Base-by-base conservation (phyloP, 1,140 invertebrate genomes). In the Diachasmimorpha longicaudata region DNA sequence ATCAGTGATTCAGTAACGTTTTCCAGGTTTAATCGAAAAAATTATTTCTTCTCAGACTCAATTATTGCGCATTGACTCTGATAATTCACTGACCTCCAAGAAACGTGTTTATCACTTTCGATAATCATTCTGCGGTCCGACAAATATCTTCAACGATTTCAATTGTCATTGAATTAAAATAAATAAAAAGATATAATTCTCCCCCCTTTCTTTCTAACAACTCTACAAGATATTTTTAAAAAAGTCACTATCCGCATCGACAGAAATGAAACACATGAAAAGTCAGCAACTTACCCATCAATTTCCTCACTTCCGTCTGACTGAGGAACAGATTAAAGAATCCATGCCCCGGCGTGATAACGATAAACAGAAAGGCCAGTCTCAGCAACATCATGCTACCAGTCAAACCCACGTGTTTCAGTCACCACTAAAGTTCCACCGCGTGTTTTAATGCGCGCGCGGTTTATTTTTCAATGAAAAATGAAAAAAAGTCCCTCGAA, bases 261-360 rank as follows among this genome's bases (percentile, higher is more conserved):
- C 19, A 46, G 67, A 74, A 79, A 44, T 74, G 73, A 77, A 68
- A 31, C 23, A 16, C 70, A 63, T 73, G 1, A 42, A 19, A 58
- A 4, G 6, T 6, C 70, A 36, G 37, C 42, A 71, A 81, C 86
- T 89, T 75, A 89, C 88, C 88, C 82, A 89, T 84, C 10, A 89
- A 80, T 82, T 87, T 89, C 72, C 81, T 83, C 74, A 89, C 88
- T 82, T 89, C 88, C 16, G 85, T 80, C 72, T 88, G 83, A 72
- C 83, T 87, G 74, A 89, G 84, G 72, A 89, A 89, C 16, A 89
- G 83, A 77, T 89, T 89, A 84, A 89, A 89, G 80, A 84, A 87
- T 63, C 84, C 83, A 46, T 82, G 76, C 70, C 82, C 82, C 58
- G 85, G 83, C 77, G 79, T 78, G 70, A 82, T 79, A 70, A 82